These are phyloP conservation scores for Acanthosepion pharaonis DNA, from an alignment of 2,888 invertebrate genomes.

Conservation along the genomic window DNA sequence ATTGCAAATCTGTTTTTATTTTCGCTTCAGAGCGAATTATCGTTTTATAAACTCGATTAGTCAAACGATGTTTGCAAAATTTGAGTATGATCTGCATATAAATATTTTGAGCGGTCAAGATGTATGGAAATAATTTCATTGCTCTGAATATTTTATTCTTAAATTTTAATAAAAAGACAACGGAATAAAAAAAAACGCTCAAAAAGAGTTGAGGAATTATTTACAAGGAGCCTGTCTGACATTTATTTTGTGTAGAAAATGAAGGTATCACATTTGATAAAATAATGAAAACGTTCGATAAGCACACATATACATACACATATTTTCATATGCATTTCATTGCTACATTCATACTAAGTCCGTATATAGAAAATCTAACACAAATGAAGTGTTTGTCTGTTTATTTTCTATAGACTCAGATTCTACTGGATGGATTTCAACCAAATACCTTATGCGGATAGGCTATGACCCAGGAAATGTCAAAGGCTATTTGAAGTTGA, in stretches of 20 bases:
- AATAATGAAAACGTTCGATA: background rate
- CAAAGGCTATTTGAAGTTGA: too few relatives aligned
- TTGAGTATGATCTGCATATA: background rate
- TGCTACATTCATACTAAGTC: background rate
- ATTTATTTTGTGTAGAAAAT: background rate
- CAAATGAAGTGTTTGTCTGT: too few relatives aligned
- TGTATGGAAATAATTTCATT: background rate
- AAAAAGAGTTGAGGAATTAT: background rate
- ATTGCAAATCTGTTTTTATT: constrained; percentile 4
- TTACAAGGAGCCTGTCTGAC: background rate
- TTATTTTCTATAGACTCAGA: too few relatives aligned
- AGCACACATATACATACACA: background rate
- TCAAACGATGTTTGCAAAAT: background rate
- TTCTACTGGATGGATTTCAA: too few relatives aligned
- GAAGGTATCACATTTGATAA: background rate
- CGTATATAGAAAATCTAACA: too few relatives aligned
- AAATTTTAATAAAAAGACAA: background rate
- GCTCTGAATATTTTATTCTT: background rate
- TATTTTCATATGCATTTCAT: background rate
- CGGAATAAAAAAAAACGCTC: background rate
- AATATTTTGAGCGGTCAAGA: background rate
- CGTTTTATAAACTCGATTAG: background rate
- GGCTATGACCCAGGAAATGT: too few relatives aligned
- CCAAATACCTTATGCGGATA: too few relatives aligned
- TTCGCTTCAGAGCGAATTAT: background rate